Conservation (phyloP, 2,797 vertebrate genomes). For the Eutrigla gurnardus region DNA sequence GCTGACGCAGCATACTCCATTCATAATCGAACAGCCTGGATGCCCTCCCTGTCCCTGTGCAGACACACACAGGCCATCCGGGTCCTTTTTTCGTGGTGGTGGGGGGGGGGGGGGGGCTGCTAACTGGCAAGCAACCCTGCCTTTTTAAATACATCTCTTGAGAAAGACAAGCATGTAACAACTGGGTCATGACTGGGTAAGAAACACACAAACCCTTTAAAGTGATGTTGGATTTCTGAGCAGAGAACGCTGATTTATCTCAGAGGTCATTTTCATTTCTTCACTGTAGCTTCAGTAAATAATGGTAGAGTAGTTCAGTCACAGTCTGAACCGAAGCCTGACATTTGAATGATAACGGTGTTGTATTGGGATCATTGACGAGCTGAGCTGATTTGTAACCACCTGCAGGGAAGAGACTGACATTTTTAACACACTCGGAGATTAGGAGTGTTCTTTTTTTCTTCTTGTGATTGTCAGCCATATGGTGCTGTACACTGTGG, state of each 20-base stretch:
- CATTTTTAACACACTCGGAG: conserved; percentile 1
- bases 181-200: conserved; percentile 27
- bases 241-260: neutral
- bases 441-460: conserved; percentile 14
- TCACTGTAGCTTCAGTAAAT: neutral
- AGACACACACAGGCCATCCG: conserved; percentile 29
- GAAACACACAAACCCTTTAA: conserved; percentile 7
- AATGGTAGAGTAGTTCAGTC: neutral
- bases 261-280: neutral
- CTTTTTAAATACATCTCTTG: conserved; percentile 23
- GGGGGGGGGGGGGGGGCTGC: neutral
- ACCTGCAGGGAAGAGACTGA: neutral
- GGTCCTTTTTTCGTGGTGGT: neutral
- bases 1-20: conserved; percentile 61
- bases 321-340: conserved; percentile 4
- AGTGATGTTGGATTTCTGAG: neutral
- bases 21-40: conserved; percentile 66
- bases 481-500: conserved; percentile 3
- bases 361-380: neutral
- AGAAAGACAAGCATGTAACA: conserved; percentile 28
- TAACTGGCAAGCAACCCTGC: conserved; percentile 16
- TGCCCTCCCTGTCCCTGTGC: conserved; percentile 29
- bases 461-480: conserved; percentile 1
- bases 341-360: neutral
- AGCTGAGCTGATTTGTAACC: conserved; percentile 11